phyloP scores from a whole-genome alignment of 2,888 invertebrate species.

The Scaptomyza polygonia region DNA sequence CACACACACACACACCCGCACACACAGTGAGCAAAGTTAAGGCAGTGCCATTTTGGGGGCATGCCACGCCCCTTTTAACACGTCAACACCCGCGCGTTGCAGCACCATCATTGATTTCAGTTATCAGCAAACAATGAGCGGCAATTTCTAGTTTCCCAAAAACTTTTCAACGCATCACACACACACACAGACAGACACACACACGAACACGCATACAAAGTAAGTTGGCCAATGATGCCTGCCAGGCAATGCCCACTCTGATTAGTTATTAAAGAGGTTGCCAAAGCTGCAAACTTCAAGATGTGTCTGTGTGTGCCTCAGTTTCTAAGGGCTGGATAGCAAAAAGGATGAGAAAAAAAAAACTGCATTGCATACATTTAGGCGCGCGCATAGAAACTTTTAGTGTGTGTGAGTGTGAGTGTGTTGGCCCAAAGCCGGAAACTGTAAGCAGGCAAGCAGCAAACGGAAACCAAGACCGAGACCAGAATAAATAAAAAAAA shows the following conservation, averaged over 20 bases:
- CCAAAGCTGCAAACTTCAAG: conserved; percentile 35
- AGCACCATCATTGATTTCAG: conserved; percentile 55
- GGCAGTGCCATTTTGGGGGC: conserved; percentile 2
- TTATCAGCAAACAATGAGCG: conserved; percentile 64
- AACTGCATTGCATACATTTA: conserved; percentile 61
- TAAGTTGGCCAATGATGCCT: conserved; percentile 28
- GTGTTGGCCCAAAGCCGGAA: conserved; percentile 66
- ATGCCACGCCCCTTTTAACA: conserved; percentile 10
- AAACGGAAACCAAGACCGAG: conserved; percentile 68
- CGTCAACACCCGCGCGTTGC: conserved; percentile 10
- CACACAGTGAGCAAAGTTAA: conserved; percentile 22
- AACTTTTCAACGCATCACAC: conserved; percentile 44
- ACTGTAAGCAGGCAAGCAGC: conserved; percentile 79
- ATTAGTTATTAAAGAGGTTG: conserved; percentile 70
- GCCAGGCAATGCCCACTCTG: conserved; percentile 38
- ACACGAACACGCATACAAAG: not conserved
- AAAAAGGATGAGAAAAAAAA: conserved; percentile 1
- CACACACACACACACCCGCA: not conserved
- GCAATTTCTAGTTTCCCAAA: conserved; percentile 51
- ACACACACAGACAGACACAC: not conserved
- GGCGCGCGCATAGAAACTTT: conserved; percentile 68
- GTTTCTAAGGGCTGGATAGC: conserved; percentile 19
- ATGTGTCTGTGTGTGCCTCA: conserved; percentile 6
- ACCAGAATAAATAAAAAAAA: conserved; percentile 37
- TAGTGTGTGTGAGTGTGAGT: conserved; percentile 16